Conservation (phyloP, 1,140 invertebrate genomes). For the Neuroterus valhalla region DNA sequence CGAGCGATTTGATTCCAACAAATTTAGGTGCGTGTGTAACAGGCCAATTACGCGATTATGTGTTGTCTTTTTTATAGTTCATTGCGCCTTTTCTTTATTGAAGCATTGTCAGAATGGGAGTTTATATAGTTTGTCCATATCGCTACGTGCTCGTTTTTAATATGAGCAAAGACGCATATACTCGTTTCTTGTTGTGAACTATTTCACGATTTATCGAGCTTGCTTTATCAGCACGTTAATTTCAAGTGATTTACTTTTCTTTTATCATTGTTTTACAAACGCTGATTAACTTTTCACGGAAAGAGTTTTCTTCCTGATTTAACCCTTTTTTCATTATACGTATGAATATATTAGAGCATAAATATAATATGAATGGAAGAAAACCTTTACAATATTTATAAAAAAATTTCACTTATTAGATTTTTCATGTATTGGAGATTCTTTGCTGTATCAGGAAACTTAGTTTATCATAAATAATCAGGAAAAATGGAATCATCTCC, state of each 20-base stretch:
- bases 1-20: constrained; percentile 48
- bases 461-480: no score
- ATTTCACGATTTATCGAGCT: constrained; percentile 19
- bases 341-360: no score
- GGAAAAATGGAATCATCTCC: no score
- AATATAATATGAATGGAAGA: no score
- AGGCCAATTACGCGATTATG: constrained; percentile 63
- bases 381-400: no score
- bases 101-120: neutral
- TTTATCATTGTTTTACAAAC: constrained; percentile 1
- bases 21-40: constrained; percentile 59
- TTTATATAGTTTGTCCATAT: constrained; percentile 7
- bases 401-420: no score
- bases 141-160: constrained; percentile 11
- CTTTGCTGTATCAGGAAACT: no score
- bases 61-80: constrained; percentile 25
- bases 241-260: neutral
- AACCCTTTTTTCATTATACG: neutral
- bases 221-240: constrained; percentile 23
- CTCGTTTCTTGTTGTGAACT: neutral
- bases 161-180: neutral
- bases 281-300: neutral
- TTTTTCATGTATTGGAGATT: no score
- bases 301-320: neutral
- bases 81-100: constrained; percentile 46